Conservation (phyloP, 1,140 invertebrate species). For the Papilio helenus region DNA sequence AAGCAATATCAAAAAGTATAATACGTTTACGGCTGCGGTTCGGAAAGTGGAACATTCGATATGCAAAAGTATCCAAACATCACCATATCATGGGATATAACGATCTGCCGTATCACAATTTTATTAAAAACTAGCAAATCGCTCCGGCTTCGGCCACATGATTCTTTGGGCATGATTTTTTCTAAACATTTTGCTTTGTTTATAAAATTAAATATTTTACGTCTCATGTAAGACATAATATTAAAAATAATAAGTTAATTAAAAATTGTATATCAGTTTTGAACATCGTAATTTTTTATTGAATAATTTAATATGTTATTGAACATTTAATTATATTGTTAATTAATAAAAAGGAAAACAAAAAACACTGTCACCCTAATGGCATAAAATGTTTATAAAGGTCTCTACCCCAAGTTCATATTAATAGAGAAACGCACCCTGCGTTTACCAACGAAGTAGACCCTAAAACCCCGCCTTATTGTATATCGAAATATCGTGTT, state of each 20-base stretch:
- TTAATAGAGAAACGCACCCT: constrained; percentile 66
- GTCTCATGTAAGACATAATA: too few relatives aligned
- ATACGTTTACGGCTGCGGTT: constrained; percentile 1
- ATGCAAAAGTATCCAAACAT: not conserved
- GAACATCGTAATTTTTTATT: not conserved
- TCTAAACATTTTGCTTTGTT: too few relatives aligned
- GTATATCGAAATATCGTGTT: constrained; percentile 75
- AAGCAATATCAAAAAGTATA: constrained; percentile 13
- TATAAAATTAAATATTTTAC: too few relatives aligned
- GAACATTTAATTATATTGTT: not conserved
- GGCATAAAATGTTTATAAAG: constrained; percentile 67
- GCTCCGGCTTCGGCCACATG: too few relatives aligned
- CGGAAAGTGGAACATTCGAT: constrained; percentile 4
- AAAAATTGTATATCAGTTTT: too few relatives aligned
- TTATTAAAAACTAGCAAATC: not conserved
- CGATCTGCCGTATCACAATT: not conserved
- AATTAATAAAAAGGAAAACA: not conserved
- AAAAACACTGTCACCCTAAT: constrained; percentile 16
- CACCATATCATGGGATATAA: not conserved
- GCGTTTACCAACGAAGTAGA: constrained; percentile 57
- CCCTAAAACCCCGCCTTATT: constrained; percentile 56
- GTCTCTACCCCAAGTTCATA: constrained; percentile 64
- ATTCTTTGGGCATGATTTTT: too few relatives aligned
- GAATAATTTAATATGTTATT: too few relatives aligned
- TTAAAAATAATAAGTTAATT: too few relatives aligned